Evolutionary conservation across 2,888 invertebrate species (phyloP).

Genomic region (Aspidiotus rigidus): DNA sequence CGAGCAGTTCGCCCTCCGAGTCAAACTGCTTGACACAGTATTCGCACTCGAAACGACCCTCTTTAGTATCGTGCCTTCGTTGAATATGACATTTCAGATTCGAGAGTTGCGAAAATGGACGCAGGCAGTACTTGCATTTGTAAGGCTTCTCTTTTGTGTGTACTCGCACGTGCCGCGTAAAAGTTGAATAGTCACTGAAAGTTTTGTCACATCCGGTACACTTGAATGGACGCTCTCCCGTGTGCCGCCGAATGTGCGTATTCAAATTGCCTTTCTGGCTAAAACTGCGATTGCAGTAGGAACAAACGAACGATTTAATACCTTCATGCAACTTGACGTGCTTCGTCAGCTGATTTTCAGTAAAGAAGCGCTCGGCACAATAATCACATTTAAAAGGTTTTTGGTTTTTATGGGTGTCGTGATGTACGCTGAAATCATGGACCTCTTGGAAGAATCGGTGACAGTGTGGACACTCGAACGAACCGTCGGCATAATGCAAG

Average conservation of each 20-base stretch:
- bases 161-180: conserved; percentile 33
- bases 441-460: conserved; percentile 10
- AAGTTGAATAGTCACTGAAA: conserved; percentile 33
- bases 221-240: conserved; percentile 32
- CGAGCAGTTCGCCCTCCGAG: conserved; percentile 35
- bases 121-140: conserved; percentile 28
- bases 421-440: conserved; percentile 11
- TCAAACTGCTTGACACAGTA: conserved; percentile 36
- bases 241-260: conserved; percentile 31
- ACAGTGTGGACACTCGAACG: conserved; percentile 14
- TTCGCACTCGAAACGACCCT: conserved; percentile 35
- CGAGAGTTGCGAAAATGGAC: conserved; percentile 34
- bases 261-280: conserved; percentile 32
- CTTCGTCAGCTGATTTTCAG: neutral
- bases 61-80: conserved; percentile 34
- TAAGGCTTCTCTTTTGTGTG: conserved; percentile 32
- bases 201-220: conserved; percentile 28
- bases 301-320: conserved; percentile 27
- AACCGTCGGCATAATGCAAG: conserved; percentile 6
- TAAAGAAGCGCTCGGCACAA: conserved; percentile 25
- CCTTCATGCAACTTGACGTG: conserved; percentile 31
- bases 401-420: conserved; percentile 36
- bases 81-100: conserved; percentile 35
- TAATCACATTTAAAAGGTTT: conserved; percentile 27
- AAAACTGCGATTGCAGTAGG: conserved; percentile 28